A percentile compares a stretch with the other conserved stretches of the same genome.
Conservation (phyloP, 2,888 invertebrate genomes). For the Synanthedon andrenaeformis region DNA sequence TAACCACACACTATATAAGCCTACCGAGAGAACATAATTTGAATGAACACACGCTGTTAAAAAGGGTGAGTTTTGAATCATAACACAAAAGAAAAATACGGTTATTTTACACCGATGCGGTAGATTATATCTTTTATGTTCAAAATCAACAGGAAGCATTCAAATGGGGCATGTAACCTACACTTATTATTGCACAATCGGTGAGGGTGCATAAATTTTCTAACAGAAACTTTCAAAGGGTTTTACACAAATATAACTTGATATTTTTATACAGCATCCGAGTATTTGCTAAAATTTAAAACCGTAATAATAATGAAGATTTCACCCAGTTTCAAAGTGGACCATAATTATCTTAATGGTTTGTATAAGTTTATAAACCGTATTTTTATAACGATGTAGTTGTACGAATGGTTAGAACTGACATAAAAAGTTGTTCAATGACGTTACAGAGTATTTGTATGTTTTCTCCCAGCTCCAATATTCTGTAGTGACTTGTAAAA, state of each 20-base stretch:
- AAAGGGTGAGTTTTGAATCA: constrained; percentile 51
- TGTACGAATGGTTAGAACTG: neutral
- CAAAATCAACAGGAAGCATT: constrained; percentile 69
- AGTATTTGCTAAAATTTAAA: neutral
- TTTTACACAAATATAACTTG: constrained; percentile 46
- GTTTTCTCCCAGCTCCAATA: too few species aligned
- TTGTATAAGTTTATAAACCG: neutral
- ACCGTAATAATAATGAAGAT: neutral
- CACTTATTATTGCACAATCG: constrained; percentile 55
- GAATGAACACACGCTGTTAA: constrained; percentile 37
- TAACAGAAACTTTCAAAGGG: constrained; percentile 50
- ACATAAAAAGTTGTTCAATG: too few species aligned
- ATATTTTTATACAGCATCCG: constrained; percentile 2
- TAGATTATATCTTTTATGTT: constrained; percentile 69
- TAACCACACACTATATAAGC: constrained; percentile 32
- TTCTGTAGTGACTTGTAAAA: too few species aligned
- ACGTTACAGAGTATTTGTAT: too few species aligned
- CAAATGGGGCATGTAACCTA: constrained; percentile 70
- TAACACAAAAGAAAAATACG: constrained; percentile 65
- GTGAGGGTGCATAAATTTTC: constrained; percentile 63
- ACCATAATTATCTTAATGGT: neutral
- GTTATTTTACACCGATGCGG: constrained; percentile 68
- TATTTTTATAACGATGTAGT: neutral
- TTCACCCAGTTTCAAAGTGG: neutral
- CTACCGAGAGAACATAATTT: constrained; percentile 29